Base-by-base conservation (phyloP, 2,888 invertebrate genomes). In the Lydus trimaculatus region DNA sequence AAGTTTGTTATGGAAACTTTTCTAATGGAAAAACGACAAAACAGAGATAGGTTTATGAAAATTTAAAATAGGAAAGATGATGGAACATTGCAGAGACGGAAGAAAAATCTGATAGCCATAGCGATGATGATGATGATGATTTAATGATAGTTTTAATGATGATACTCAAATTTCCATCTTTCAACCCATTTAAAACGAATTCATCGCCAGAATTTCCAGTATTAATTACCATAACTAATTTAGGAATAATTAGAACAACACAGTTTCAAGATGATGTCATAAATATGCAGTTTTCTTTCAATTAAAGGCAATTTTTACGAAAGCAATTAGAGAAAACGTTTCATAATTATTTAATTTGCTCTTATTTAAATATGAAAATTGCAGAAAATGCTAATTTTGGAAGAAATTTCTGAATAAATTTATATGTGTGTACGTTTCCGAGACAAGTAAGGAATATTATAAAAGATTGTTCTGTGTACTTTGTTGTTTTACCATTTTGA, bases 151-250 rank as follows among this genome's bases (percentile, higher is more conserved):
- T 15, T 15, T 13, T 68, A 66, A 70, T 65, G 71, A 67, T 68
- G 71, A 73, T 75, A 72, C 74, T 78, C 74, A 75, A 76, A 78
- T 76, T 78, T 74, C 72, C 73, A 75, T 75, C 25, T 23, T 74
- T 66, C 70, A 61, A 68, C 70, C 67, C 66, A 75, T 73, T 75
- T 70, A 67, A 71, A 70, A 70, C 68, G 61, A 65, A 72, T 70
- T 75, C 74, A 71, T 71, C 68, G n/a, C 65, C 66, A 69, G 66
- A 73, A 66, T 72, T 69, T 73, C 28, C 74, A 73, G 75, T 74
- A 77, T 78, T 76, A 78, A 78, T 77, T 77, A 75, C 72, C 76
- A 78, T 78, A 73, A 76, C 75, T 77, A 75, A 76, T 77, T 77
- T 73, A 73, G 71, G 77, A 77, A 77, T 76, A 76, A 76, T 76